phyloP scores from a whole-genome alignment of 1,140 invertebrate species.

The Tetragnatha versicolor region DNA sequence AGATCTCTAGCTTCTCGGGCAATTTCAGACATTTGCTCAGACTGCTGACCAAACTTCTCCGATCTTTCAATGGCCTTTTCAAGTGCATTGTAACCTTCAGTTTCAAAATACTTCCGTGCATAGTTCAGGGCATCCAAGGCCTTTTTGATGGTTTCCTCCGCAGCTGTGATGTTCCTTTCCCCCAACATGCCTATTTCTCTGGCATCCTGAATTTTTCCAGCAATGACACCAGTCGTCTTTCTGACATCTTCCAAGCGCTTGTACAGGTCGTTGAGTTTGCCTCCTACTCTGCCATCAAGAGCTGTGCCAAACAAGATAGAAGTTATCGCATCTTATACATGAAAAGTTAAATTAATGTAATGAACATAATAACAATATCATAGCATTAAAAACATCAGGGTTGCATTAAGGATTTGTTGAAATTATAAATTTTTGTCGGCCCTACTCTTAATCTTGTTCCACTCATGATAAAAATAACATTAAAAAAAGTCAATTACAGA shows the following conservation, averaged over 20 bases:
- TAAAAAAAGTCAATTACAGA: too few species aligned
- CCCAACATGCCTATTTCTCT: conserved; percentile 68
- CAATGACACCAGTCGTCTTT: conserved; percentile 61
- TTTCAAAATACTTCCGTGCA: conserved; percentile 77
- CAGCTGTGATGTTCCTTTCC: conserved; percentile 74
- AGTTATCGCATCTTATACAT: too few species aligned
- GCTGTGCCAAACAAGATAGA: conserved; percentile 58
- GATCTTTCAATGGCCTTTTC: conserved; percentile 81
- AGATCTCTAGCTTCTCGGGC: conserved; percentile 82
- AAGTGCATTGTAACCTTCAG: conserved; percentile 79
- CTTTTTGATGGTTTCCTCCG: conserved; percentile 76
- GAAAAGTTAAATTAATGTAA: too few species aligned
- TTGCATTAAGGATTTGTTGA: too few species aligned
- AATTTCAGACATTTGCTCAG: conserved; percentile 87
- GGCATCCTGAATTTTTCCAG: conserved; percentile 69
- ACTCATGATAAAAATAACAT: too few species aligned
- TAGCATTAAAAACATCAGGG: too few species aligned
- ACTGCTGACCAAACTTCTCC: conserved; percentile 87
- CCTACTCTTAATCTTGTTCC: too few species aligned
- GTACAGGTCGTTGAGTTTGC: conserved; percentile 74
- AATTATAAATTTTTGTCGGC: too few species aligned
- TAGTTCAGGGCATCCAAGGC: conserved; percentile 76
- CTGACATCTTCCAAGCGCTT: conserved; percentile 73
- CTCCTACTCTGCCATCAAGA: conserved; percentile 70
- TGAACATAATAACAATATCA: too few species aligned